A percentile compares a stretch with the other conserved stretches of the same genome.
Conservation (phyloP, 2,888 invertebrate genomes). For the Lasioglossum calceatum region DNA sequence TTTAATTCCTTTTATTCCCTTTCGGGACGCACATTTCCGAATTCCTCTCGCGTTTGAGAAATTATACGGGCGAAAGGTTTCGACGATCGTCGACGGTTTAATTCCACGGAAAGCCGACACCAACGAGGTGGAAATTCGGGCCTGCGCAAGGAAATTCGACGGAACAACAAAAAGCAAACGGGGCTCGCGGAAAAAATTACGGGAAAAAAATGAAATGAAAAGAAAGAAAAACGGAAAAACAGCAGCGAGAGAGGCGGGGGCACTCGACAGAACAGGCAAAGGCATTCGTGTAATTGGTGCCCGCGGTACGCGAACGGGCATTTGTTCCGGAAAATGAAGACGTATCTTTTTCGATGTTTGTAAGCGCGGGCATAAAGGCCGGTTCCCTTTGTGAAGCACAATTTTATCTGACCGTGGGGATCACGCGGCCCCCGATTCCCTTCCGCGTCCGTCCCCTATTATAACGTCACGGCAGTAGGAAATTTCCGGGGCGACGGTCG, state of each 20-base stretch:
- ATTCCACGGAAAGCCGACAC: conserved; percentile 29
- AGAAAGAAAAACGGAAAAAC: not conserved
- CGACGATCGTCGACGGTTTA: conserved; percentile 40
- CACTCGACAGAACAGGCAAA: conserved; percentile 33
- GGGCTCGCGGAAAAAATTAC: not conserved
- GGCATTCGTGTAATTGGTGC: conserved; percentile 23
- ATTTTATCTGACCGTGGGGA: conserved; percentile 54
- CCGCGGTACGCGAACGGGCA: conserved; percentile 12
- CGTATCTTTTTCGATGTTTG: conserved; percentile 57
- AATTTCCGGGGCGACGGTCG: conserved; percentile 39
- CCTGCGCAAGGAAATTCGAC: conserved; percentile 3
- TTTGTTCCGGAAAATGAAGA: conserved; percentile 53
- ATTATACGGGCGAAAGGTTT: conserved; percentile 18
- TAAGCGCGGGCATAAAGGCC: conserved; percentile 38
- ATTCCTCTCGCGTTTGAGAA: not conserved
- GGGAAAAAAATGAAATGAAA: not conserved
- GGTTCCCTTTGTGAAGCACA: conserved; percentile 38
- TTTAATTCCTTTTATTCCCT: not conserved
- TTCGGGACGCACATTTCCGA: conserved; percentile 6
- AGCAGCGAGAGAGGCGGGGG: not conserved
- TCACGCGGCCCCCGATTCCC: conserved; percentile 34
- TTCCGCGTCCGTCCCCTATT: conserved; percentile 41
- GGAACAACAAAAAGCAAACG: conserved; percentile 4
- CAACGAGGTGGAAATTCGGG: conserved; percentile 29
- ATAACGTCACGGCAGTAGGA: conserved; percentile 38